Evolutionary conservation across 2,797 vertebrate species (phyloP).

Genomic region (Bradypodion pumilum): DNA sequence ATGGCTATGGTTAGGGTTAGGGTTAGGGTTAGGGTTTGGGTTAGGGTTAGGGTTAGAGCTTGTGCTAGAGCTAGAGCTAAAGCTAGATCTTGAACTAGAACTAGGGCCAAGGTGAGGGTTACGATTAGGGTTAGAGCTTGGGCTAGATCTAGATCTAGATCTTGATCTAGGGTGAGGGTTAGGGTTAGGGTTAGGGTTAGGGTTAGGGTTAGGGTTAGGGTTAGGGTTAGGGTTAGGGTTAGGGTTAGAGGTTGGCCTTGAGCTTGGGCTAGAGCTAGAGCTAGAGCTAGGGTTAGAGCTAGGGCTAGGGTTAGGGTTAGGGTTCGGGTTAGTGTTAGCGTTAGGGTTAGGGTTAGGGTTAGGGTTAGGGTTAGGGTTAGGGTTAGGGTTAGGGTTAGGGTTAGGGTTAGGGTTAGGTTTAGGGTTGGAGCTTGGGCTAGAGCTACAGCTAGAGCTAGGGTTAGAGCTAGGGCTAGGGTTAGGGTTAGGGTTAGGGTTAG

Average conservation of each 20-base stretch:
- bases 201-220: not conserved
- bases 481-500: slow-evolving; percentile 13
- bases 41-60: not conserved
- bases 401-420: not conserved
- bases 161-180: not conserved
- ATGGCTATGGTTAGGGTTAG: slow-evolving; percentile 5
- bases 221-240: not conserved
- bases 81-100: not conserved
- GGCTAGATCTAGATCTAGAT: not conserved
- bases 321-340: slow-evolving; percentile 6
- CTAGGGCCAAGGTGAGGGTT: not conserved
- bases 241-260: too few species aligned
- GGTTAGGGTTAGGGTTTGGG: slow-evolving; percentile 23
- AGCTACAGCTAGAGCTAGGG: too few species aligned
- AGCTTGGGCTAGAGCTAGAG: too few species aligned
- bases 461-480: slow-evolving; percentile 9
- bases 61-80: not conserved
- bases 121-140: not conserved
- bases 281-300: not conserved
- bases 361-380: not conserved
- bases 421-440: too few species aligned
- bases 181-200: not conserved
- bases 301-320: slow-evolving; percentile 3
- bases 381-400: not conserved
- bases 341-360: not conserved